phyloP scores from a whole-genome alignment of 2,888 invertebrate species.

The Acleris sparsana region DNA sequence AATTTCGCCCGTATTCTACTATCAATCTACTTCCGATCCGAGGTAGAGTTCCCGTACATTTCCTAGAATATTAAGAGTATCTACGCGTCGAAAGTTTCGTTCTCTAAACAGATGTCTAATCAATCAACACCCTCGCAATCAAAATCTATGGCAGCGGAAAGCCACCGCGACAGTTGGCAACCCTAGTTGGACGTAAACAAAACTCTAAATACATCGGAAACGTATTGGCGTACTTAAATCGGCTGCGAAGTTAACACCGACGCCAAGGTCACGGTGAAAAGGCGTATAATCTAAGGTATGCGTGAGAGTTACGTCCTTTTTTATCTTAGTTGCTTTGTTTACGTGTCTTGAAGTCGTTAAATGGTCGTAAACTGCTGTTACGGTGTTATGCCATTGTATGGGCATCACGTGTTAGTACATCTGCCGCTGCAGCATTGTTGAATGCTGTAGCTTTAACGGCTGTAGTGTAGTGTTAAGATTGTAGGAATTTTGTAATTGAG shows the following conservation, averaged over 20 bases:
- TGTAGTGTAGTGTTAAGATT: too few species aligned
- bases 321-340: not conserved
- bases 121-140: not conserved
- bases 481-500: too few species aligned
- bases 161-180: slow-evolving; percentile 1
- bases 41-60: too few species aligned
- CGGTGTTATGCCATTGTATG: slow-evolving; percentile 5
- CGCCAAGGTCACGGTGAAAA: slow-evolving; percentile 6
- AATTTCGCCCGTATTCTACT: too few species aligned
- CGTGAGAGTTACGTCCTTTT: slow-evolving; percentile 6
- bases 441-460: too few species aligned
- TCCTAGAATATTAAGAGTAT: too few species aligned
- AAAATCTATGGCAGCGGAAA: not conserved
- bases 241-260: slow-evolving; percentile 1
- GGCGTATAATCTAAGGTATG: slow-evolving; percentile 1
- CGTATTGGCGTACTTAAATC: slow-evolving; percentile 14
- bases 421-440: slow-evolving; percentile 2
- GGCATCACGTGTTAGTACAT: slow-evolving; percentile 8
- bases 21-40: too few species aligned
- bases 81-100: too few species aligned
- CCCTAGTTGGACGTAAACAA: not conserved
- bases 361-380: slow-evolving; percentile 17
- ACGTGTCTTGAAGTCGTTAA: slow-evolving; percentile 13
- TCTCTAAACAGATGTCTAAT: not conserved
- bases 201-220: slow-evolving; percentile 2